Evolutionary conservation across 2,113 vertebrate species (phyloP).

Genomic region (Carassius carassius): DNA sequence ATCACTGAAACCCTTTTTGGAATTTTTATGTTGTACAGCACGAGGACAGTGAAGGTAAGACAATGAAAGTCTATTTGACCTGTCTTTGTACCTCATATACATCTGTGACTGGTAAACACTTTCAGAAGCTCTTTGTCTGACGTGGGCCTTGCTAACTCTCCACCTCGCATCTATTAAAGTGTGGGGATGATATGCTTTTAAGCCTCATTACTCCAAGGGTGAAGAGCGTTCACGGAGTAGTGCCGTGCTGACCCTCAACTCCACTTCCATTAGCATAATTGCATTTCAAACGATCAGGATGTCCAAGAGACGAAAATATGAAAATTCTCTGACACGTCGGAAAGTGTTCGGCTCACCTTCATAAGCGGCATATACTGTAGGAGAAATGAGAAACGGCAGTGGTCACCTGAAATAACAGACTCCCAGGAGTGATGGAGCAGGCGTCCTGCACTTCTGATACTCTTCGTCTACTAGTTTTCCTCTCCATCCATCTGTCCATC

Average conservation of each 20-base stretch:
- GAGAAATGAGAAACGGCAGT: not conserved
- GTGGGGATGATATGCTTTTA: slow-evolving; percentile 69
- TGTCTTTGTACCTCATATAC: not conserved
- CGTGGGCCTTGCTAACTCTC: slow-evolving; percentile 30
- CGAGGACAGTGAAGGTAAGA: not conserved
- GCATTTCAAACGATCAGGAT: slow-evolving; percentile 73
- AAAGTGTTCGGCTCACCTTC: slow-evolving; percentile 47
- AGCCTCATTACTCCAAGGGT: slow-evolving; percentile 70
- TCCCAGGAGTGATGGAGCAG: not conserved
- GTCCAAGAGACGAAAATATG: slow-evolving; percentile 59
- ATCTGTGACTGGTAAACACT: slow-evolving; percentile 52
- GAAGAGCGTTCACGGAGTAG: slow-evolving; percentile 36
- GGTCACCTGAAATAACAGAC: slow-evolving; percentile 22
- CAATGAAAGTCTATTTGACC: not conserved
- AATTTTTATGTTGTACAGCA: too few species aligned
- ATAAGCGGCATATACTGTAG: slow-evolving; percentile 31
- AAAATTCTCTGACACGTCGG: slow-evolving; percentile 31
- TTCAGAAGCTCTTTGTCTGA: slow-evolving; percentile 46
- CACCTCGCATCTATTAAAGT: slow-evolving; percentile 45
- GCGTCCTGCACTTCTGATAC: slow-evolving; percentile 14
- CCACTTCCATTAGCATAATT: slow-evolving; percentile 71
- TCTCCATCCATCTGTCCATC: slow-evolving; percentile 34
- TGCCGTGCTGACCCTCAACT: slow-evolving; percentile 63
- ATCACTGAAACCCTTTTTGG: too few species aligned
- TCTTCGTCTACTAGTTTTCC: slow-evolving; percentile 1